Conservation (phyloP, 2,113 vertebrate genomes). For the Thomomys bottae region DNA sequence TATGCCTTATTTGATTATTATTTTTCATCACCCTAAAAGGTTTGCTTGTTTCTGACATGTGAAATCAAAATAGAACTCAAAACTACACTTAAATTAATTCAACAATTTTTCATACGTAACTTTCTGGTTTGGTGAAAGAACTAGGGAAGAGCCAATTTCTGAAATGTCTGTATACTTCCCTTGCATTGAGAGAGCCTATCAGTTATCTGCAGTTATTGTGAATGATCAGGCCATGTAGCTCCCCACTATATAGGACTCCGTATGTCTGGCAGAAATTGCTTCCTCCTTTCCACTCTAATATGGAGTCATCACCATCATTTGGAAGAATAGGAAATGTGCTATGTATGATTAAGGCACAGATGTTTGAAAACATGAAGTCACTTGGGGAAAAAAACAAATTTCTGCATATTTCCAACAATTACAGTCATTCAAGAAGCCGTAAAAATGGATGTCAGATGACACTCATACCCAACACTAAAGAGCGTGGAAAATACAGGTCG, state of each 20-base stretch:
- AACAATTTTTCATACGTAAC: not conserved
- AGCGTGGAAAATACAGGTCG: not conserved
- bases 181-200: not conserved
- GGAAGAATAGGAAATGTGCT: not conserved
- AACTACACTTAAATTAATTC: not conserved
- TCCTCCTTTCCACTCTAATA: not conserved
- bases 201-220: not conserved
- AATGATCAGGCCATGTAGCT: not conserved
- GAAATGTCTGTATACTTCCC: not conserved
- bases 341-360: not conserved
- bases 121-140: not conserved
- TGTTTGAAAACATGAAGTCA: not conserved
- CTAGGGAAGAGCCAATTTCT: not conserved
- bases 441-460: not conserved
- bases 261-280: not conserved
- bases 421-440: not conserved
- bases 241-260: not conserved
- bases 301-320: not conserved
- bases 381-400: not conserved
- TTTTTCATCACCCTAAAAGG: constrained; percentile 13
- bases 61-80: not conserved
- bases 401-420: not conserved
- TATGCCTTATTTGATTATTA: not conserved
- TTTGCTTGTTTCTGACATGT: not conserved
- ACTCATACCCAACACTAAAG: not conserved